Evolutionary conservation across 1,140 invertebrate genomes (phyloP), one percentile per base, ranked within the genome.

Genomic region (Tenebrio molitor): DNA sequence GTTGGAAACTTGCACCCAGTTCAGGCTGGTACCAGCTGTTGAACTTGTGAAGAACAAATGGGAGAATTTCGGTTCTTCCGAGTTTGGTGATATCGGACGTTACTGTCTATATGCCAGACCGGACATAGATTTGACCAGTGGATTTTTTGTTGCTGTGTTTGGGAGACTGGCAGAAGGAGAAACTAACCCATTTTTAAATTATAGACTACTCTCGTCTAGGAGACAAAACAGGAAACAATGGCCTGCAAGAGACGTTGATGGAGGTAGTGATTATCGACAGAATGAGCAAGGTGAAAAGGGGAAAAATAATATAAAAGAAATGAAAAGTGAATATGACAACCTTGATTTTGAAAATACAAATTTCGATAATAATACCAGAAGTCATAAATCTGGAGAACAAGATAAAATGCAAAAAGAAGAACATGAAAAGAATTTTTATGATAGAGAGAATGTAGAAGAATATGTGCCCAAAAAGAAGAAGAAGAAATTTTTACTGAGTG

Each of bases 111-210:
- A 96, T 81, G 88, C 93, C 0, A 86, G 85, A 72, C 89, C 92
- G 0, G 88, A 93, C 8, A 80, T 84, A 1, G 94, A 97, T 85
- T 83, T 90, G 1, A 96, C 95, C 0, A 96, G 94, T 84, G 97
- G 97, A 19, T 98, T 99, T 84, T 99, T 99, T 85, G 87, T 98
- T 14, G 95, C 96, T 5, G 87, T 97, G 44, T 93, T 99, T 81
- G 91, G 95, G 80, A 87, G 88, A 80, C 85, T 80, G 12, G 34
- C 77, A 64, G 76, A 80, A 42, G 77, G 76, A 1, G 79, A 81
- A 62, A 68, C 69, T 33, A 81, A 82, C 74, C 69, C 76, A 58
- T 81, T 78, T 77, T 78, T 77, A 14, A 78, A 79, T 58, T 36
- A 25, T 1, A 74, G 29, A 63, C 21, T 71, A 1, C 73, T 64